Evolutionary conservation across 2,888 invertebrate species (phyloP).

Genomic region (Ceraclea dissimilis): DNA sequence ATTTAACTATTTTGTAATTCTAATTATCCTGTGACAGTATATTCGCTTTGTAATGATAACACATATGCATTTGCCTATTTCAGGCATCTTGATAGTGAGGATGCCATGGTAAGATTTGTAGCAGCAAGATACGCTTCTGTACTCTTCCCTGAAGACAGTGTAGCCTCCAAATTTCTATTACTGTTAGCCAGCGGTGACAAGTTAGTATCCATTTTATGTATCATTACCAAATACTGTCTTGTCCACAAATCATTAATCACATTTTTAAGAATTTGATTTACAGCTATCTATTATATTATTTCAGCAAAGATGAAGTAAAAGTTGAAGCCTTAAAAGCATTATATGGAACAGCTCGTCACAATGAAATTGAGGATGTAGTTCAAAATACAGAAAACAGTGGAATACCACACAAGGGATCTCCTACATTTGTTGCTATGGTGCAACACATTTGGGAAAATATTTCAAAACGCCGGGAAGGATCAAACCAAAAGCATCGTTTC

Average conservation of each 20-base stretch:
- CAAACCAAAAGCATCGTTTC: conserved; percentile 50
- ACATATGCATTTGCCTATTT: no score
- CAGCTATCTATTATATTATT: not conserved
- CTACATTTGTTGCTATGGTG: conserved; percentile 66
- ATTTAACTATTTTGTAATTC: not conserved
- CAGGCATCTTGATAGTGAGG: conserved; percentile 68
- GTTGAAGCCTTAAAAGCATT: conserved; percentile 66
- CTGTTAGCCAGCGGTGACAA: conserved; percentile 77
- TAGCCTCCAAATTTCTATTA: conserved; percentile 74
- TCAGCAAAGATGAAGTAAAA: conserved; percentile 67
- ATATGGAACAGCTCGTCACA: conserved; percentile 58
- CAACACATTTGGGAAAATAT: conserved; percentile 62
- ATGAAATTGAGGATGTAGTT: conserved; percentile 44
- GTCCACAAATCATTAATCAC: not conserved
- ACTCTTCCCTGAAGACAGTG: conserved; percentile 75
- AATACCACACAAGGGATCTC: conserved; percentile 41
- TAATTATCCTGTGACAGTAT: not conserved
- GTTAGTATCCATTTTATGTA: conserved; percentile 39
- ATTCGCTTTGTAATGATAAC: no score
- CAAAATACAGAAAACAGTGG: conserved; percentile 39
- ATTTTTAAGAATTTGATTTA: not conserved
- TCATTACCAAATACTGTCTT: not conserved
- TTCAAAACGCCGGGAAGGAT: conserved; percentile 51
- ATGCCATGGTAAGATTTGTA: conserved; percentile 73
- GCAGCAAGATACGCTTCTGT: conserved; percentile 74